phyloP scores from a whole-genome alignment of 2,797 vertebrate species.

The Macroramphosus scolopax region DNA sequence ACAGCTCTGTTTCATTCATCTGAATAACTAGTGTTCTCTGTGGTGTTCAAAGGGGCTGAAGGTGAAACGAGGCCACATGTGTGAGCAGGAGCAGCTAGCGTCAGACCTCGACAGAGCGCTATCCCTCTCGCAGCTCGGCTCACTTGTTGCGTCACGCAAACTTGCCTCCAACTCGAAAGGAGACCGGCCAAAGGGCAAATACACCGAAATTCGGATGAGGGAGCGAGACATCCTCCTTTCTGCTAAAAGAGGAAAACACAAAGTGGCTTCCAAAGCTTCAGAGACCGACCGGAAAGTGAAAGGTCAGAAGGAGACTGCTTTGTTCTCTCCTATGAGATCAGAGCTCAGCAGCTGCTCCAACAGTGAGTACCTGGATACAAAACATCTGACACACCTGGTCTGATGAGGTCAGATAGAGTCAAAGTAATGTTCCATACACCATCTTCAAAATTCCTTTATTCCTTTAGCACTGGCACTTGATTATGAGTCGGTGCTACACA shows the following conservation, averaged over 20 bases:
- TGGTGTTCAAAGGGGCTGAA: slow-evolving; percentile 73
- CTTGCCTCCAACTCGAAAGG: slow-evolving; percentile 30
- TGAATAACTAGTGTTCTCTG: background rate
- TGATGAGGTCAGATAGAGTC: background rate
- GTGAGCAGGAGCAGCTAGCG: slow-evolving; percentile 93
- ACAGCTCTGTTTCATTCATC: background rate
- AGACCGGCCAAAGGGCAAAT: slow-evolving; percentile 77
- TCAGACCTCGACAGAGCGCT: slow-evolving; percentile 92
- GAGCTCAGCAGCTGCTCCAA: slow-evolving; percentile 97
- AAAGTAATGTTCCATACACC: background rate
- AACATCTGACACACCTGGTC: no score
- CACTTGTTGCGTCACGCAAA: slow-evolving; percentile 74
- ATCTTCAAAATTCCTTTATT: background rate
- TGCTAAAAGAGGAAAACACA: slow-evolving; percentile 86
- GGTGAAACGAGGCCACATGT: slow-evolving; percentile 82
- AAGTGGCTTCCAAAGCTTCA: slow-evolving; percentile 80
- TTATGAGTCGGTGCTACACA: no score
- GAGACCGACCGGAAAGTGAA: slow-evolving; percentile 84
- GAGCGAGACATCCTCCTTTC: slow-evolving; percentile 78
- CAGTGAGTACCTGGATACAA: slow-evolving; percentile 95
- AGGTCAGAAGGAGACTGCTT: slow-evolving; percentile 83
- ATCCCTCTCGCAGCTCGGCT: slow-evolving; percentile 89
- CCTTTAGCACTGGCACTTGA: no score
- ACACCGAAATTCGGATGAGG: slow-evolving; percentile 77
- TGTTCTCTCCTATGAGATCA: slow-evolving; percentile 87